phyloP scores from a whole-genome alignment of 2,888 invertebrate species.

The Lasius platythorax region DNA sequence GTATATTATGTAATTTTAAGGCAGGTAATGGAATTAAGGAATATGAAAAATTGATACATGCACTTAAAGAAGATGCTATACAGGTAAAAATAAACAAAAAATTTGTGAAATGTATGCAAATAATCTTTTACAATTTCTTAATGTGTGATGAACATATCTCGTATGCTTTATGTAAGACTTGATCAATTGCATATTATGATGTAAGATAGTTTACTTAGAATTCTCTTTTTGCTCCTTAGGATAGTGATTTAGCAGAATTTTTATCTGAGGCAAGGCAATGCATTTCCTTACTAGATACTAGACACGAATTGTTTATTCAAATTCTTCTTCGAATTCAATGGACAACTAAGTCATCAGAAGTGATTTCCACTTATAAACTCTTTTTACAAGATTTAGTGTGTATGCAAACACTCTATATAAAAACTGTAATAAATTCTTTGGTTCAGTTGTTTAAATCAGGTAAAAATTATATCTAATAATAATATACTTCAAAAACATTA shows the following conservation, averaged over 20 bases:
- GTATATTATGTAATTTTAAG: constrained; percentile 86
- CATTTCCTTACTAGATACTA: constrained; percentile 88
- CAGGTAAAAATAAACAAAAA: constrained; percentile 78
- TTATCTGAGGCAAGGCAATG: constrained; percentile 88
- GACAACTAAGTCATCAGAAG: constrained; percentile 86
- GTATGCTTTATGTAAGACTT: background rate
- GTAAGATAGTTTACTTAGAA: constrained; percentile 11
- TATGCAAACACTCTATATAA: constrained; percentile 90
- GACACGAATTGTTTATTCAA: constrained; percentile 88
- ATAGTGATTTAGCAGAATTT: constrained; percentile 87
- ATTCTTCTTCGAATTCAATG: constrained; percentile 88
- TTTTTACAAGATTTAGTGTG: constrained; percentile 90
- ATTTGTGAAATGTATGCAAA: background rate
- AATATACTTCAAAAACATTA: background rate
- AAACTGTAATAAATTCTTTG: constrained; percentile 88
- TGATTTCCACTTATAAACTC: constrained; percentile 88
- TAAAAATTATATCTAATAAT: constrained; percentile 76
- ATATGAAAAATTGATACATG: constrained; percentile 87
- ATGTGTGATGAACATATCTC: background rate
- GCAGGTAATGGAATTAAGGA: constrained; percentile 84
- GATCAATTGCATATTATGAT: background rate
- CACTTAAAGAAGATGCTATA: constrained; percentile 86
- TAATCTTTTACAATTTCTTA: constrained; percentile 30
- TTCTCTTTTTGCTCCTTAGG: constrained; percentile 83
- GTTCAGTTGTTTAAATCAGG: constrained; percentile 89